Evolutionary conservation across 2,113 vertebrate species (phyloP), one percentile per base, ranked within the genome.

Genomic region (Equus przewalskii): DNA sequence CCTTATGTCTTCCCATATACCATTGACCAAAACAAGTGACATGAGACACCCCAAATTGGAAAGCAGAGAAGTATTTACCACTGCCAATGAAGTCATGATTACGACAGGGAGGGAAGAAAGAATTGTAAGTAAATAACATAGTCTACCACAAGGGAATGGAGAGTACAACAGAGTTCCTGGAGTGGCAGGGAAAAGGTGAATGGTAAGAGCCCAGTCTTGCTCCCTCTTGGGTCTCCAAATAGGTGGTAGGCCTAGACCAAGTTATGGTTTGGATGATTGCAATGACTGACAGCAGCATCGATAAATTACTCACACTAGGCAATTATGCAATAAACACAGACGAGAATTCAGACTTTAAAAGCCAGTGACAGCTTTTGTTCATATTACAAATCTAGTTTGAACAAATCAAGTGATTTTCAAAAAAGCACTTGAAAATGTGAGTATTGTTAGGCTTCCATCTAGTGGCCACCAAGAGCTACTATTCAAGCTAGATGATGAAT

Each of bases 381-480:
- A 89, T 73, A 33, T 60, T 36, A 54, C 78, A 65, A 84, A 88
- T 54, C 36, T 69, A 80, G 64, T 73, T 46, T 89, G 70, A 91
- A 79, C 56, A 79, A 73, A 92, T 64, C 56, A 85, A 75, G 22
- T 60, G 73, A 58, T 30, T 81, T 67, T 33, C 58, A 65, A 73
- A 83, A 85, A 70, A 19, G 13, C 46, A 88, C 64, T 90, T 83
- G 56, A 58, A 91, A 69, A 84, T 7, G 28, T 82, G 26, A 82
- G 7, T 94, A 69, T 70, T 75, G 67, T 95, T 91, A 93, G 69
- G 69, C 60, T 94, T 62, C 96, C 87, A 96, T 94, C 96, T 96
- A 69, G 78, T 92, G 94, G 94, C 70, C 60, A 92, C 1, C 22
- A 94, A 79, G 88, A 94, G 69, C 41, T 21, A 92, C 16, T 72